phyloP scores from a whole-genome alignment of 2,797 vertebrate genomes.

The Cynopterus sphinx region DNA sequence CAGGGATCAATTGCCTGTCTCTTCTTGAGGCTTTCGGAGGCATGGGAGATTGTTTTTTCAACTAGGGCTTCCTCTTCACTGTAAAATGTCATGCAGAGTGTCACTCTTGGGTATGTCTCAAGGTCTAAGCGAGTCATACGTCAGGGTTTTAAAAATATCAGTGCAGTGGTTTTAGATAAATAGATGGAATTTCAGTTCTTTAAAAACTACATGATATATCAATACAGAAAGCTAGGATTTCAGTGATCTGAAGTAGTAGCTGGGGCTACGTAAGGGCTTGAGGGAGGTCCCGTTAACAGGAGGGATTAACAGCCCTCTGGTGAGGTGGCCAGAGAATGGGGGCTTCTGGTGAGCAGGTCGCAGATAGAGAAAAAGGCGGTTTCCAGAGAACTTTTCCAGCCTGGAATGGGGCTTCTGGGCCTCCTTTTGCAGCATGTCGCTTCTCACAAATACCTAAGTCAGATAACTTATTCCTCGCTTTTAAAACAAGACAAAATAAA shows the following conservation, averaged over 20 bases:
- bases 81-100: neutral
- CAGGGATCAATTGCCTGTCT: neutral
- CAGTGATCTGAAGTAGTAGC: neutral
- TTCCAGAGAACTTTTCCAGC: neutral
- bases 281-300: neutral
- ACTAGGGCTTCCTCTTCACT: neutral
- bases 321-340: neutral
- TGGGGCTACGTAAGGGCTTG: neutral
- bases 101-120: neutral
- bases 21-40: neutral
- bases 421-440: neutral
- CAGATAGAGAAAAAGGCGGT: neutral
- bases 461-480: neutral
- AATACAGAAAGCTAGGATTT: neutral
- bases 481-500: neutral
- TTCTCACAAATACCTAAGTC: neutral
- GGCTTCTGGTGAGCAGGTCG: neutral
- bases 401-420: neutral
- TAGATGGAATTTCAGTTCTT: neutral
- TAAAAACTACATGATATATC: neutral
- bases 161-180: neutral
- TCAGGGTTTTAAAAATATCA: conserved; percentile 32
- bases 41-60: neutral
- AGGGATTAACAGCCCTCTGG: neutral
- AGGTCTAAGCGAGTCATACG: neutral